Percentiles rank a stretch among this genome's conserved stretches.
These are phyloP conservation scores for Isaurus tuberculatus DNA, from an alignment of 92 coral and sea anemone genomes.

Conservation along the genomic window DNA sequence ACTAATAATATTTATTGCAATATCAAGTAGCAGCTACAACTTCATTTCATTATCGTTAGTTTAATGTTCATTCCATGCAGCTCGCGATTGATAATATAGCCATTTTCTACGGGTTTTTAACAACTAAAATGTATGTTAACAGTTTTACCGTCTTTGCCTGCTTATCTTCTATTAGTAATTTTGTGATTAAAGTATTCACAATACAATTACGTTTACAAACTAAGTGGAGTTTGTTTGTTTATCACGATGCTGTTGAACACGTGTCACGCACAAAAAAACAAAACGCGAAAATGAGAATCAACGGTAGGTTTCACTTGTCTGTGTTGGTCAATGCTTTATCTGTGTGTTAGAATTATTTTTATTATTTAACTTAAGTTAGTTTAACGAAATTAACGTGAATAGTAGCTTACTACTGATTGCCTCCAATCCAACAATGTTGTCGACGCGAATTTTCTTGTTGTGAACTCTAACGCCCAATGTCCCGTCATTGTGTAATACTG, in stretches of 20 bases:
- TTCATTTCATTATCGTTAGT: too few relatives aligned
- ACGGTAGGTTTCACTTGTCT: too few relatives aligned
- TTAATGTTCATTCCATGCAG: too few relatives aligned
- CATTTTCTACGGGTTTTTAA: too few relatives aligned
- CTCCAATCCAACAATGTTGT: not conserved
- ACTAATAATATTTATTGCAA: too few relatives aligned
- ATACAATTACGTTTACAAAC: not conserved
- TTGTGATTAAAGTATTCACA: not conserved
- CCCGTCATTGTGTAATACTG: conserved; percentile 12
- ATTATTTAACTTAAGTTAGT: not conserved
- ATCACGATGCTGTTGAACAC: not conserved
- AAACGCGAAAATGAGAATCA: not conserved
- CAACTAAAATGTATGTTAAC: too few relatives aligned
- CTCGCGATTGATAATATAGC: too few relatives aligned
- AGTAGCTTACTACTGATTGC: not conserved
- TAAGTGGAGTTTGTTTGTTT: not conserved
- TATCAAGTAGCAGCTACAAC: too few relatives aligned
- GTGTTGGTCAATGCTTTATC: too few relatives aligned
- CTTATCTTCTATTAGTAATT: not conserved
- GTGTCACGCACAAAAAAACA: not conserved
- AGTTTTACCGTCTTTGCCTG: too few relatives aligned
- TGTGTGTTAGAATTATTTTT: too few relatives aligned
- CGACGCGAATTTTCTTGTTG: not conserved
- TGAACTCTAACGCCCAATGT: conserved; percentile 27
- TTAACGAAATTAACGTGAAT: not conserved